phyloP scores from a whole-genome alignment of 2,888 invertebrate genomes.

The Drosophila austrosaltans region DNA sequence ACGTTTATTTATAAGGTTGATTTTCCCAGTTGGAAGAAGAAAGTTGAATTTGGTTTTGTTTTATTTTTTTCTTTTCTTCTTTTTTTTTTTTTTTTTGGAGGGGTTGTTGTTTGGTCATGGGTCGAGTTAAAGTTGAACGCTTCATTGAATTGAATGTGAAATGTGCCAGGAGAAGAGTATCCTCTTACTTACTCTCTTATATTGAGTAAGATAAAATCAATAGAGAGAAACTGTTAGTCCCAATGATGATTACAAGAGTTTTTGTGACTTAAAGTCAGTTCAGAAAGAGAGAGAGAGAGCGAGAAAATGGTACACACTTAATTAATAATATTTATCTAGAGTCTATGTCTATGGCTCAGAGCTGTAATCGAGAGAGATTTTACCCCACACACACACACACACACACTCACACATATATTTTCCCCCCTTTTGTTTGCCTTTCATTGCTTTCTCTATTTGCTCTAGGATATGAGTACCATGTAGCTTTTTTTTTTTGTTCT shows the following conservation, averaged over 20 bases:
- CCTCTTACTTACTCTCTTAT: neutral
- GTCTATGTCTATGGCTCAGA: slow-evolving; percentile 36
- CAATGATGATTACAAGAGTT: slow-evolving; percentile 45
- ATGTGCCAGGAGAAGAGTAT: neutral
- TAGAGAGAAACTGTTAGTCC: slow-evolving; percentile 36
- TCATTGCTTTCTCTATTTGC: slow-evolving; percentile 69
- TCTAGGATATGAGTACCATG: slow-evolving; percentile 14
- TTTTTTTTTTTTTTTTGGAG: slow-evolving; percentile 17
- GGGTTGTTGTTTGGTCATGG: slow-evolving; percentile 40
- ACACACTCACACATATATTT: neutral
- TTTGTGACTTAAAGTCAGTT: slow-evolving; percentile 37
- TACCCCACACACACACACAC: slow-evolving; percentile 30
- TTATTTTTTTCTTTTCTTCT: slow-evolving; percentile 14
- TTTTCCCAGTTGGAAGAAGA: neutral
- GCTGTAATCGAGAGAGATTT: slow-evolving; percentile 38
- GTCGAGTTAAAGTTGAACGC: slow-evolving; percentile 57
- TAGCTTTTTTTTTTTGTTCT: slow-evolving; percentile 1
- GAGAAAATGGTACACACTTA: slow-evolving; percentile 31
- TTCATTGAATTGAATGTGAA: slow-evolving; percentile 73
- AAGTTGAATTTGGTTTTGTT: slow-evolving; percentile 11
- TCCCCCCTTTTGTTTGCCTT: slow-evolving; percentile 70
- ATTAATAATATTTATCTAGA: slow-evolving; percentile 57
- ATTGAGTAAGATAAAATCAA: slow-evolving; percentile 52
- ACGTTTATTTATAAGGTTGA: slow-evolving; percentile 76
- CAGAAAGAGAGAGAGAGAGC: slow-evolving; percentile 18